These are phyloP conservation scores for Rallus limicola DNA, from an alignment of 2,113 vertebrate genomes.

Conservation along the genomic window DNA sequence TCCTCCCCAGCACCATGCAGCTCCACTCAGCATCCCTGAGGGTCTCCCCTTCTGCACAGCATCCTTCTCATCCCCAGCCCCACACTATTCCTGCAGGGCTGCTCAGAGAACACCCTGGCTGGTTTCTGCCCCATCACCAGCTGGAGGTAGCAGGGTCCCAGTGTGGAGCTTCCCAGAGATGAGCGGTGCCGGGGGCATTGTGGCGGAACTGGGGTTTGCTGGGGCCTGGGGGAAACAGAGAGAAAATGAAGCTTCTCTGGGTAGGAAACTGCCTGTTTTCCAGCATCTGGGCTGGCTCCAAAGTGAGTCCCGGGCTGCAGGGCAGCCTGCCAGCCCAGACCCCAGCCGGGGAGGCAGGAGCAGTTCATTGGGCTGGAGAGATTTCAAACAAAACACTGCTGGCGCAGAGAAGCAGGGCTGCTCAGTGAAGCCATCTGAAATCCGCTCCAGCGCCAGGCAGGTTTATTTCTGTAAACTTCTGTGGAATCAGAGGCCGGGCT, in stretches of 20 bases:
- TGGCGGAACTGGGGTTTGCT: too few relatives aligned
- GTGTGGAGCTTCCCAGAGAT: rapidly evolving
- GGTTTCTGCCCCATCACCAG: not conserved
- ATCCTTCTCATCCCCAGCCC: too few relatives aligned
- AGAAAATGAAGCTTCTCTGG: not conserved
- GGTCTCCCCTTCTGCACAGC: not conserved
- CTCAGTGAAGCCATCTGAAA: not conserved
- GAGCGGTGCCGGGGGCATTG: rapidly evolving
- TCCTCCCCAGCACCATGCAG: not conserved
- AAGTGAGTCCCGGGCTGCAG: not conserved
- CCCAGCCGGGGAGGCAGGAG: not conserved
- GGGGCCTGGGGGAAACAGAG: not conserved
- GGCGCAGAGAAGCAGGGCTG: not conserved
- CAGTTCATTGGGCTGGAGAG: not conserved
- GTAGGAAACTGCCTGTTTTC: not conserved
- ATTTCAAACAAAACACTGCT: not conserved
- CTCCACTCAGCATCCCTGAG: rapidly evolving
- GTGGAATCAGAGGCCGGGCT: not conserved
- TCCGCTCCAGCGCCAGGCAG: not conserved
- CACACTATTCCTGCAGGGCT: rapidly evolving
- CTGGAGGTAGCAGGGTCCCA: not conserved
- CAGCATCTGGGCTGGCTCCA: not conserved
- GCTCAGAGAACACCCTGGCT: rapidly evolving
- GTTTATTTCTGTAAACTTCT: not conserved
- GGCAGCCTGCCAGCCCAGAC: not conserved